Percentiles rank a stretch among this genome's conserved stretches.
phyloP scores from a whole-genome alignment of 2,113 vertebrate genomes.

The mouse (Mus musculus) region GRCm39 chr14:109218001-109218500 shows the following conservation, averaged over 20 bases:
- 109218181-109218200: neutral
- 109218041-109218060: neutral
- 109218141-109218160: neutral
- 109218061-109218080: neutral
- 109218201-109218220: neutral
- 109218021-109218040: neutral
- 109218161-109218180: neutral
- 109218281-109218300: neutral
- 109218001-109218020: neutral
- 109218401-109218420: neutral
- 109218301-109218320: neutral
- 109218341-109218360: neutral
- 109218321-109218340: neutral
- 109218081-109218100: constrained; percentile 1
- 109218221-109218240: neutral
- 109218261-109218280: neutral
- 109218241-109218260: neutral
- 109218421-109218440: neutral
- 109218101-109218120: neutral
- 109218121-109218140: neutral
- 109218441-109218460: neutral
- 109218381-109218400: neutral
- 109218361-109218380: neutral
- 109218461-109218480: neutral
- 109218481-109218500: neutral